Percentiles rank a stretch among this genome's conserved stretches.
Evolutionary conservation across 2,113 vertebrate species (phyloP).

Genomic region (Eidolon helvum): DNA sequence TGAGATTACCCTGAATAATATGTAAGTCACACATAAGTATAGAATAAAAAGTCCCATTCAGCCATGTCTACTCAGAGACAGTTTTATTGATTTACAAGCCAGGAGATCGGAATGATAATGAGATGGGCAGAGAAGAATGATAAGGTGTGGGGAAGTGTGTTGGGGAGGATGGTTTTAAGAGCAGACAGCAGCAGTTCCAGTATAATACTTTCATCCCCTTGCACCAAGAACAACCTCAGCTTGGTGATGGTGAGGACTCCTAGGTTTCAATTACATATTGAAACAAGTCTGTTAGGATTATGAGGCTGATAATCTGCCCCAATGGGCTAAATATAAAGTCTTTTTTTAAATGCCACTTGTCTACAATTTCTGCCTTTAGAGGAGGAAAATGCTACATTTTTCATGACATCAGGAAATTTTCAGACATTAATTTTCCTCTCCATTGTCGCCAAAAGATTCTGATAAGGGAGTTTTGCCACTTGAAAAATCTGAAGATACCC

Average conservation of each 20-base stretch:
- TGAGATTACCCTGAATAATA: neutral
- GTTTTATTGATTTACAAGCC: neutral
- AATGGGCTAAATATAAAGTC: neutral
- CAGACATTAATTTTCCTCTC: neutral
- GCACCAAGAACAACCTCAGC: neutral
- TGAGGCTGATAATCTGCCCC: neutral
- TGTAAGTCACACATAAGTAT: fast-evolving
- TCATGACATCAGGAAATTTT: neutral
- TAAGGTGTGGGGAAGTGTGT: no score
- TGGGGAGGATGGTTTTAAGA: neutral
- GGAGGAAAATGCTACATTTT: neutral
- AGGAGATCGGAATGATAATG: neutral
- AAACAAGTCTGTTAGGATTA: neutral
- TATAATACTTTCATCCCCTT: neutral
- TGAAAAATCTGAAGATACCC: neutral
- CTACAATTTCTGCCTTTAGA: neutral
- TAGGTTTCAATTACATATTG: neutral
- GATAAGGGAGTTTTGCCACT: neutral
- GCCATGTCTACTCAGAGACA: neutral
- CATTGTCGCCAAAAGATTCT: neutral
- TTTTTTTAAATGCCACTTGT: neutral
- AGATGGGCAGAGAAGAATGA: neutral
- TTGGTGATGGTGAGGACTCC: neutral
- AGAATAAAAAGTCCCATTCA: neutral
- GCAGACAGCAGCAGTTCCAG: neutral